phyloP scores from a whole-genome alignment of 2,113 vertebrate species.

The Eleginops maclovinus region DNA sequence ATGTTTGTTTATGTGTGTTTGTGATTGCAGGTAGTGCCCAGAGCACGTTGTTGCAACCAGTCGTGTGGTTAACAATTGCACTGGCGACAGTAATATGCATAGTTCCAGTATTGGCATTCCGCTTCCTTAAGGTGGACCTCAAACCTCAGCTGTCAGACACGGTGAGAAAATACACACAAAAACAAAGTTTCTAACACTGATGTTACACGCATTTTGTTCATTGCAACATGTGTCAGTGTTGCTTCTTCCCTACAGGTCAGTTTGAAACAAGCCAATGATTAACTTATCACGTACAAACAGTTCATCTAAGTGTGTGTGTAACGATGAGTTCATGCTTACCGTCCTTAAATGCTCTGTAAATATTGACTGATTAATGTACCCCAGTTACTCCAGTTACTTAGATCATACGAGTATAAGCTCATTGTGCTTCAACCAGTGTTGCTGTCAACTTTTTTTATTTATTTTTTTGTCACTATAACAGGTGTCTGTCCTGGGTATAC shows the following conservation, averaged over 20 bases:
- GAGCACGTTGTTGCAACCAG: constrained; percentile 91
- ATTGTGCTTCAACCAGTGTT: background rate
- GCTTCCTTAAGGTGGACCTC: constrained; percentile 94
- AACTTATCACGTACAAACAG: constrained; percentile 19
- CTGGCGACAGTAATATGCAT: constrained; percentile 92
- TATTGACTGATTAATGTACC: constrained; percentile 65
- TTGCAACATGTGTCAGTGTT: constrained; percentile 27
- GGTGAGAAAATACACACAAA: constrained; percentile 81
- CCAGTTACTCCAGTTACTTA: constrained; percentile 13
- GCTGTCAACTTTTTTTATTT: constrained; percentile 19
- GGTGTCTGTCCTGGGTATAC: background rate
- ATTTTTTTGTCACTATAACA: background rate
- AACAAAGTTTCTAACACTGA: constrained; percentile 6
- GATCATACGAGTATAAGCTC: background rate
- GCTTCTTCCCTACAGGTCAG: background rate
- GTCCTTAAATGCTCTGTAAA: constrained; percentile 45
- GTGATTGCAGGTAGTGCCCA: constrained; percentile 87
- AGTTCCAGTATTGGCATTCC: constrained; percentile 92
- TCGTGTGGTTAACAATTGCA: constrained; percentile 94
- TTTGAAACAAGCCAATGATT: constrained; percentile 43
- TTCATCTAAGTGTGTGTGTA: background rate
- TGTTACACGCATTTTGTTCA: constrained; percentile 31
- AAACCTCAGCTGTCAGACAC: constrained; percentile 93
- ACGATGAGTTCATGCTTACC: background rate
- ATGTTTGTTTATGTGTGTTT: constrained; percentile 3